These are phyloP conservation scores for Phenacoccus solenopsis DNA, from an alignment of 1,140 invertebrate genomes.

Conservation along the genomic window DNA sequence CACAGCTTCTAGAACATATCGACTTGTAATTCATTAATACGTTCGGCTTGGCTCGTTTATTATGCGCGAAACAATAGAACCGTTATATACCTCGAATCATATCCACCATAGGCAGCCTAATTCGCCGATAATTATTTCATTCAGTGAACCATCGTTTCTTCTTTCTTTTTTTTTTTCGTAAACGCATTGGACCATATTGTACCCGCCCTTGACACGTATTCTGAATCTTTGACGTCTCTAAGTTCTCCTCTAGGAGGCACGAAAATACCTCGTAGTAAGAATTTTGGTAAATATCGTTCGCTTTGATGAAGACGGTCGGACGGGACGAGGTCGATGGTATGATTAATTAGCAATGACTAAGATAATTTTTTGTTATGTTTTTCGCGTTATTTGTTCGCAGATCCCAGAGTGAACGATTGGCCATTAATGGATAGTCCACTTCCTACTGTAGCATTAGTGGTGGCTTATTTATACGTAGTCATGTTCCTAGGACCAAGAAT, in stretches of 20 bases:
- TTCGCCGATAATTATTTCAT: not conserved
- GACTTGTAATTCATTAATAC: not conserved
- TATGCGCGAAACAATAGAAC: not conserved
- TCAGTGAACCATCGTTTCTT: not conserved
- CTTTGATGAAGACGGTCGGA: too few relatives aligned
- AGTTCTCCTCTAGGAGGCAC: too few relatives aligned
- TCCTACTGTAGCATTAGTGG: constrained; percentile 68
- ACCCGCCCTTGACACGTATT: not conserved
- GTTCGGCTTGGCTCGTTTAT: not conserved
- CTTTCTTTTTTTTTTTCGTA: not conserved
- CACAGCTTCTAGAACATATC: too few relatives aligned
- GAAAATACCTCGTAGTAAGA: not conserved
- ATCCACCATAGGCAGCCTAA: not conserved
- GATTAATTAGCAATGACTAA: too few relatives aligned
- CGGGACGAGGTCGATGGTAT: too few relatives aligned
- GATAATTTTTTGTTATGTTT: too few relatives aligned
- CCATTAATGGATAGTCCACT: constrained; percentile 79
- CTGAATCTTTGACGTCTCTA: too few relatives aligned
- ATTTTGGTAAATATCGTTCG: too few relatives aligned
- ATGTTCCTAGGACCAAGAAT: constrained; percentile 66
- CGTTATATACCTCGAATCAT: too few relatives aligned
- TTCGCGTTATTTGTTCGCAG: constrained; percentile 46
- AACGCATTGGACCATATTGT: not conserved
- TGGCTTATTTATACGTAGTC: constrained; percentile 66
- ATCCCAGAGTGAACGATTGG: constrained; percentile 80